A percentile compares a stretch with the other conserved stretches of the same genome.
Conservation (phyloP, 2,113 vertebrate species). For the Xiphophorus maculatus region DNA sequence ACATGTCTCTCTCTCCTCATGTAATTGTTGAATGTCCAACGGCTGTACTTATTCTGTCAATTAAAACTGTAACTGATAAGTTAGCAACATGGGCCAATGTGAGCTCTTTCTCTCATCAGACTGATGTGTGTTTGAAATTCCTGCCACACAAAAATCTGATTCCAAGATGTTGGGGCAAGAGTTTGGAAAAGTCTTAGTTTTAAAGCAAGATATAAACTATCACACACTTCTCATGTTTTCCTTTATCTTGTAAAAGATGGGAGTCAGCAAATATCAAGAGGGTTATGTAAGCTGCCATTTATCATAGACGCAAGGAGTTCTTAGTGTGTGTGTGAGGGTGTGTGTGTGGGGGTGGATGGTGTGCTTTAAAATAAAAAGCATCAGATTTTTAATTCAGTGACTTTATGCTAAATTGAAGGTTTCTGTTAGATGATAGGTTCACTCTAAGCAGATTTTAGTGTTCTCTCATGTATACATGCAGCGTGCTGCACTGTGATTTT, state of each 20-base stretch:
- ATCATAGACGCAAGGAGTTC: no score
- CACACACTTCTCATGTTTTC: not conserved
- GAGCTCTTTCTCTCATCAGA: slow-evolving; percentile 2
- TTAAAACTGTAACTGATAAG: slow-evolving; percentile 14
- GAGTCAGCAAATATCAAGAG: not conserved
- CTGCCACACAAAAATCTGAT: not conserved
- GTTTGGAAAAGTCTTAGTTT: not conserved
- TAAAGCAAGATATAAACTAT: not conserved
- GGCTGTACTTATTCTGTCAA: slow-evolving; percentile 41
- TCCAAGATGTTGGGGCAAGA: not conserved
- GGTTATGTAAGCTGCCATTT: no score
- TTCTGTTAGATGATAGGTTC: not conserved
- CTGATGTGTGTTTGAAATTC: not conserved
- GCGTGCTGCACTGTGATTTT: not conserved
- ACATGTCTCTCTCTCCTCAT: not conserved
- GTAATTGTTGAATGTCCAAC: slow-evolving; percentile 2
- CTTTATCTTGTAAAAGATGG: not conserved
- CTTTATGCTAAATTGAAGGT: not conserved
- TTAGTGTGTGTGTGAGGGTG: no score
- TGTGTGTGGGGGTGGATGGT: not conserved
- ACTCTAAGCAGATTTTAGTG: not conserved
- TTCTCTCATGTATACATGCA: no score
- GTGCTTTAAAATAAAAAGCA: not conserved
- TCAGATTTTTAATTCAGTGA: not conserved
- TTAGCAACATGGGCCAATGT: slow-evolving; percentile 12